Percentiles rank a stretch among this genome's conserved stretches.
These are phyloP conservation scores for Sanderia malayensis DNA, from an alignment of 30 jellyfish, hydroid and myxozoan species.

Conservation along the genomic window DNA sequence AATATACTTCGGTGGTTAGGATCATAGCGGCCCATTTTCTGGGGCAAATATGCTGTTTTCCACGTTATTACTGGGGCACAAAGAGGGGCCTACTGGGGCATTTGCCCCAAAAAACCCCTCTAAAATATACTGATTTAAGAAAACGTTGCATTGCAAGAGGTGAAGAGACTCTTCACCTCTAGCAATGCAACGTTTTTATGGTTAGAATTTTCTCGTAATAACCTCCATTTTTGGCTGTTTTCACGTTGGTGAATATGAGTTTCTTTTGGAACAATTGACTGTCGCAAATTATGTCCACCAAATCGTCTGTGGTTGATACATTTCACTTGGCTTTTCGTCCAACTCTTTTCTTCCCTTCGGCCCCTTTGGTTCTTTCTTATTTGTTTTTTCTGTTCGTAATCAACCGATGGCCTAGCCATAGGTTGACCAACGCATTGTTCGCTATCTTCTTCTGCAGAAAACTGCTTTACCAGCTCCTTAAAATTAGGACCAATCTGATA, in stretches of 20 bases:
- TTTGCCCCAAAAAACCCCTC: background rate
- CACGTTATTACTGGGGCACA: background rate
- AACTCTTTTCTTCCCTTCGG: background rate
- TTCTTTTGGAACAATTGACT: conserved; percentile 1
- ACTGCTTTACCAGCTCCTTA: too few relatives aligned
- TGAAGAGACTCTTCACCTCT: conserved; percentile 7
- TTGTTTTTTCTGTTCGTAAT: too few relatives aligned
- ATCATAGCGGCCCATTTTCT: background rate
- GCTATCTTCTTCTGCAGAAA: too few relatives aligned
- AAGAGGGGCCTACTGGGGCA: conserved; percentile 6
- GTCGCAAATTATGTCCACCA: conserved; percentile 12
- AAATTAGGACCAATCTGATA: too few relatives aligned
- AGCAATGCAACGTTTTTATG: conserved; percentile 5
- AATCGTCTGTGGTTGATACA: background rate
- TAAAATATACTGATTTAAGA: background rate
- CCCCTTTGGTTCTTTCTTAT: background rate
- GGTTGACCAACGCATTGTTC: too few relatives aligned
- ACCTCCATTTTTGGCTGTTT: conserved; percentile 15
- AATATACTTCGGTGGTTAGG: conserved; percentile 1
- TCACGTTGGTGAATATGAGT: conserved; percentile 16
- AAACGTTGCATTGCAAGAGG: too few relatives aligned
- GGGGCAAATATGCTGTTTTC: background rate
- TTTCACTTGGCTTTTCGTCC: conserved; percentile 22
- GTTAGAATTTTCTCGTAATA: conserved; percentile 14
- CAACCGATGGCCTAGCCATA: too few relatives aligned